Base-by-base conservation (phyloP, 2,113 vertebrate species). In the Gyps fulvus region DNA sequence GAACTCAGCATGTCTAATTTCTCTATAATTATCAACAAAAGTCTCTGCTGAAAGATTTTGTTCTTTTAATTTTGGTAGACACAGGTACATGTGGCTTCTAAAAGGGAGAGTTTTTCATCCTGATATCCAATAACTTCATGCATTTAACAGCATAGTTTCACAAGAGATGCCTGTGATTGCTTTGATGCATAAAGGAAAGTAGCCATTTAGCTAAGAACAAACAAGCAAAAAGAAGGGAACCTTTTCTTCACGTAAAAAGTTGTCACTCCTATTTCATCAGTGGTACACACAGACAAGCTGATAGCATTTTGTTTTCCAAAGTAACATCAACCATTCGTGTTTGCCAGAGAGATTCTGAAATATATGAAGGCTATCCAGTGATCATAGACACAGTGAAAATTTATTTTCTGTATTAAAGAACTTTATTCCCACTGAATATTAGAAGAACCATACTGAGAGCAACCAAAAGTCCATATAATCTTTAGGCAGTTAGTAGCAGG, bases 171-270 rank as follows among this genome's bases (percentile, higher is more conserved):
- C 3, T 4, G 29, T 92, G 83, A 67, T 87, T 88, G 49, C 76
- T 82, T 47, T 92, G 27, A 90, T 43, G 26, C 15, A 26, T n/a
- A 40, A 63, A 87, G 32, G 3, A 77, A 52, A 61, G 36, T 47
- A 94, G 62, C 67, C 63, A 91, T 93, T 95, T 94, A 94, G 27
- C 42, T 95, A 85, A 90, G 50, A 97, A 87, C 16, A 34, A 90
- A n/a, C 34, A 93, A 89, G 42, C 3, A 83, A 93, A 78, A 63
- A 85, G 32, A 81, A 92, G 34, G 66, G 31, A 69, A 86, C 10
- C 5, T 94, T 77, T 90, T 88, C 7, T 62, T 86, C 54, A 55
- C 6, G 34, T 38, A 38, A 63, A 85, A 72, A 34, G 10, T 12
- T 78, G 20, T 14, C 40, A 57, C 11, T 78, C 14, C 6, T 40